Base-by-base conservation (phyloP, 2,797 vertebrate genomes). In the Cyclura pinguis region DNA sequence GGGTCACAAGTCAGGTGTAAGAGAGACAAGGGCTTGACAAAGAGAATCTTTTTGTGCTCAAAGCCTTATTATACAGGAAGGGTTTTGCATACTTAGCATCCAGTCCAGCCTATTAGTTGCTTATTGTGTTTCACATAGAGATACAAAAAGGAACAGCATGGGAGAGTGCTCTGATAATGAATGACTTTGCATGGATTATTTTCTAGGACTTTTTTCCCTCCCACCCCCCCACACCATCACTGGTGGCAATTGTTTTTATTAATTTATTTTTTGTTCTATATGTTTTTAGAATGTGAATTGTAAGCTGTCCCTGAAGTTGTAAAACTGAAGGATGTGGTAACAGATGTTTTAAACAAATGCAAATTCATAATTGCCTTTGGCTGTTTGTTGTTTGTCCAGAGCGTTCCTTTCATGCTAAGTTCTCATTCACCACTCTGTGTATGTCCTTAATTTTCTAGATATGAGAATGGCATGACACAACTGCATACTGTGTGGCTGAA, bases 21-120 rank as follows among this genome's bases (percentile, higher is more conserved):
- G 85, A 72, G 91, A 86, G 74, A 89, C 24, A 78, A 3, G 0
- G 62, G 16, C 22, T 0, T 0, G 88, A 89, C 93, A 87, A 80
- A 90, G 80, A 91, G 82, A 87, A 87, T 94, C 92, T 93, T 96
- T 94, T 7, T 18, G 92, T 93, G 82, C 86, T 90, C 80, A 1
- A 0, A 85, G 76, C 72, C 89, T 83, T 57, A 89, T 74, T 84
- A 14, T 22, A 13, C 20, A n/a, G 62, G 72, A 64, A 88, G 89
- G 64, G 32, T 64, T 84, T 84, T 87, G 38, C 80, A 87, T 80
- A 87, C 27, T 91, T 90, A 77, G 80, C 24, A 57, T 80, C 27
- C 0, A 1, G 57, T 52, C 38, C 64, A 57, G 78, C 80, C 52
- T 2, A 5, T 35, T 18, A 8, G 84, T 29, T 32, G 22, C 29